phyloP scores from a whole-genome alignment of 2,113 vertebrate genomes.

The Corydoras sp. region DNA sequence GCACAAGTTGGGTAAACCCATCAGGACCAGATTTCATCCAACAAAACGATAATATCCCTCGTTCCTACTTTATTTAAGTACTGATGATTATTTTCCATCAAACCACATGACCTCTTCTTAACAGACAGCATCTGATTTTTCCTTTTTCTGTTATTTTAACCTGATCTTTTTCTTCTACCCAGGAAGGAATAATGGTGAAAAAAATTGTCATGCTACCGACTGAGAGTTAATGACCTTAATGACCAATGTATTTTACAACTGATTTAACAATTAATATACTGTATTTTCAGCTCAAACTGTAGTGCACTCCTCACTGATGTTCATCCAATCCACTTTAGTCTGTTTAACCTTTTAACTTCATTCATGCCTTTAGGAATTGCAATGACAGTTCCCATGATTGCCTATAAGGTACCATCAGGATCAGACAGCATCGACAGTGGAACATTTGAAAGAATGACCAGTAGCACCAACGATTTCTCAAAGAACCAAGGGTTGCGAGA shows the following conservation, averaged over 20 bases:
- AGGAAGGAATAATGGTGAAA: neutral
- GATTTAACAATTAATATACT: conserved; percentile 1
- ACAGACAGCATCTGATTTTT: conserved; percentile 13
- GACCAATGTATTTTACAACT: neutral
- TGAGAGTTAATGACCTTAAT: neutral
- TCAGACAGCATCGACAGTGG: neutral
- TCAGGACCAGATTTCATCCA: conserved; percentile 17
- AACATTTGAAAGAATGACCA: too few species aligned
- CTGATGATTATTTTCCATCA: conserved; percentile 29
- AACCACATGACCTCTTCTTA: neutral
- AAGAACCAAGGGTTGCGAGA: neutral
- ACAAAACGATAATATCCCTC: conserved; percentile 1
- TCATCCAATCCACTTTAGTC: neutral
- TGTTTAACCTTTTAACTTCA: conserved; percentile 39
- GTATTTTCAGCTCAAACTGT: neutral
- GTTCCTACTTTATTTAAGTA: conserved; percentile 18
- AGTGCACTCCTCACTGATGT: neutral
- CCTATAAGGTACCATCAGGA: neutral
- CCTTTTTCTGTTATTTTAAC: neutral
- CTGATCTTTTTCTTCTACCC: neutral
- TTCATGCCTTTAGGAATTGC: conserved; percentile 50
- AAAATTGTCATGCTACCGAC: neutral
- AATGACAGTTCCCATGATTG: conserved; percentile 2
- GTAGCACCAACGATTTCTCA: too few species aligned
- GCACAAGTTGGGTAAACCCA: neutral